These are phyloP conservation scores for Drosophila ogumai DNA, from an alignment of 1,140 invertebrate species.

Conservation along the genomic window DNA sequence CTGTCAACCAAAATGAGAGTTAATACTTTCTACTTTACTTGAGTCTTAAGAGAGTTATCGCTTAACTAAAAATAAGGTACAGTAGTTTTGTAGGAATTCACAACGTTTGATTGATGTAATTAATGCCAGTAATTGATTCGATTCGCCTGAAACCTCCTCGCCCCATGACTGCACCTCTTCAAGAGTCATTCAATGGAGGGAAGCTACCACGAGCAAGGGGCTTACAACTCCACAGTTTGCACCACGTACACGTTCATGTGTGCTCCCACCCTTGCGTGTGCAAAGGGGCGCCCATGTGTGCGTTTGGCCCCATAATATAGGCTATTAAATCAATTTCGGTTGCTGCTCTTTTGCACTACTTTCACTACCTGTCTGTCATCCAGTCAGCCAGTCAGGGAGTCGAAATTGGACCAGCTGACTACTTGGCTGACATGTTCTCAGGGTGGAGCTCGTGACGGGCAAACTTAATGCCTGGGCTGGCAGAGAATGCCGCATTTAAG, in stretches of 20 bases:
- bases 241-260: constrained; percentile 3
- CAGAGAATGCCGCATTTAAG: constrained; percentile 63
- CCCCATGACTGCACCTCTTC: background rate
- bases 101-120: background rate
- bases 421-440: constrained; percentile 23
- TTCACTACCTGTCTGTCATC: constrained; percentile 52
- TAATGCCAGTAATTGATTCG: constrained; percentile 5
- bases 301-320: constrained; percentile 55
- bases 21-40: background rate
- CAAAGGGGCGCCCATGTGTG: constrained; percentile 12
- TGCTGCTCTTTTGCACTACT: constrained; percentile 75
- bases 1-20: background rate
- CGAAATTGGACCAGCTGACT: constrained; percentile 10
- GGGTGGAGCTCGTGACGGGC: constrained; percentile 17
- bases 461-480: constrained; percentile 26
- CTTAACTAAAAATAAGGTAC: background rate
- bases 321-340: constrained; percentile 78
- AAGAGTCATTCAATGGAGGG: background rate
- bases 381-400: constrained; percentile 23
- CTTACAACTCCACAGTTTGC: background rate
- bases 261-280: background rate
- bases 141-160: background rate
- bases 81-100: too few relatives aligned
- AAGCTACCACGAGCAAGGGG: background rate
- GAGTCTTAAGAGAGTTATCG: background rate